A percentile compares a stretch with the other conserved stretches of the same genome.
Conservation (phyloP, 2,888 invertebrate genomes). For the Himalopsyche anomala region DNA sequence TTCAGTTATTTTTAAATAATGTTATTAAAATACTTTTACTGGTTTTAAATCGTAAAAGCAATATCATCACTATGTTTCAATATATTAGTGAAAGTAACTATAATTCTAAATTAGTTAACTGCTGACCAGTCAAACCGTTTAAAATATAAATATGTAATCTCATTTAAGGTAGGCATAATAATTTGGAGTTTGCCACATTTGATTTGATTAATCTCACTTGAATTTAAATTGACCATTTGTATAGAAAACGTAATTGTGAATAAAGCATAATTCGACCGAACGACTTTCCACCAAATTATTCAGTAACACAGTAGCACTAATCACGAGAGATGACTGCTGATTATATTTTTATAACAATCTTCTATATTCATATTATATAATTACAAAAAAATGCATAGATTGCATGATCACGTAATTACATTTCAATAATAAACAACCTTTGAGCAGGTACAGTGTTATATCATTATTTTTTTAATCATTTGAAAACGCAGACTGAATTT, state of each 20-base stretch:
- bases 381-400: too few species aligned
- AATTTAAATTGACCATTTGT: background rate
- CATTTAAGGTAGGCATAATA: conserved; percentile 11
- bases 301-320: background rate
- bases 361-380: background rate
- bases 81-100: background rate
- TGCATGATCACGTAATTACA: too few species aligned
- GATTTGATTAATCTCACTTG: conserved; percentile 19
- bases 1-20: too few species aligned
- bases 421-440: too few species aligned
- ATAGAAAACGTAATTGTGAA: conserved; percentile 9
- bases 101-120: background rate
- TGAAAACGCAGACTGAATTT: too few species aligned
- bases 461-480: too few species aligned
- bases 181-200: conserved; percentile 6
- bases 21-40: too few species aligned
- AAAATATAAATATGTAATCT: background rate
- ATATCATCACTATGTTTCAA: background rate
- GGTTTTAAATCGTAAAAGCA: too few species aligned
- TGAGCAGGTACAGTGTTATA: too few species aligned
- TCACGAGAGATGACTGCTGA: background rate
- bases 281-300: conserved; percentile 14
- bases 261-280: background rate
- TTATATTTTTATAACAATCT: conserved; percentile 9
- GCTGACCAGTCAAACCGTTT: background rate